Conservation (phyloP, 2,797 vertebrate species). For the Mormyrus proboscirostris region DNA sequence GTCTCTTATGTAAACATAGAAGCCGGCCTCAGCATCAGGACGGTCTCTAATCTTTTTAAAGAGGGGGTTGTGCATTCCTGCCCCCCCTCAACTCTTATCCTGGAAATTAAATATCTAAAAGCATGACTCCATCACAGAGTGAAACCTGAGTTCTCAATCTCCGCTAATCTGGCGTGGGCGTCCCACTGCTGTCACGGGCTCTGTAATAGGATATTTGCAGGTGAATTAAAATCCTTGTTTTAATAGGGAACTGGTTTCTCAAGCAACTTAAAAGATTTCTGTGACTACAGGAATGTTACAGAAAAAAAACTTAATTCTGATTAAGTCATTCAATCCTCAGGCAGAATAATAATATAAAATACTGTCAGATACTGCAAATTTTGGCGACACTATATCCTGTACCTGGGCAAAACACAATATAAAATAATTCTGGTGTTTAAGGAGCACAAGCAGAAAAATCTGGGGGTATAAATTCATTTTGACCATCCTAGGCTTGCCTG, state of each 20-base stretch:
- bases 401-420: not conserved
- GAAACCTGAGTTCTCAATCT: not conserved
- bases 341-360: not conserved
- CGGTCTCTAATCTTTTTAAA: not conserved
- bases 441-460: not conserved
- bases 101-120: not conserved
- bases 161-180: not conserved
- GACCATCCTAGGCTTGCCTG: not conserved
- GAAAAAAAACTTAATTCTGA: not conserved
- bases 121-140: not conserved
- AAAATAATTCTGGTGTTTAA: not conserved
- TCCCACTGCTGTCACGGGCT: not conserved
- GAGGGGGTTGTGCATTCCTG: not conserved
- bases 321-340: not conserved
- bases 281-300: not conserved
- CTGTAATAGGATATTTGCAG: not conserved
- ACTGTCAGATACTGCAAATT: not conserved
- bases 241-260: not conserved
- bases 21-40: not conserved
- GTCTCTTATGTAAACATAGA: not conserved
- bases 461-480: not conserved
- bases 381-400: not conserved
- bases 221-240: not conserved
- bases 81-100: not conserved
- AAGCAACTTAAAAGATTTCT: not conserved